Conservation (phyloP, 2,888 invertebrate genomes). For the Diabrotica balteata region DNA sequence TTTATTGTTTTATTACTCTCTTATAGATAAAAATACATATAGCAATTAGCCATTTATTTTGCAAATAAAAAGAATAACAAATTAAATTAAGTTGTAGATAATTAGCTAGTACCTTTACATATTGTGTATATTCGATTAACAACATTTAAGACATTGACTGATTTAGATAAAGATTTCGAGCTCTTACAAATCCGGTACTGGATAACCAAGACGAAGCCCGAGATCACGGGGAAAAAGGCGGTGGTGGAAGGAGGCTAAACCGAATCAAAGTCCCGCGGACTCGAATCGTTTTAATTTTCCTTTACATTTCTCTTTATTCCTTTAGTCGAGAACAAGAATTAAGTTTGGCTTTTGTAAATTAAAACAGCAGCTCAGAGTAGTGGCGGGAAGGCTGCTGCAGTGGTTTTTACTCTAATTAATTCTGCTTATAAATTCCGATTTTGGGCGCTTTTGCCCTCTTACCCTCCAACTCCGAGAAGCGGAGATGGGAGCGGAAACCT, state of each 20-base stretch:
- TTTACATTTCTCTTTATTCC: conserved; percentile 64
- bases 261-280: conserved; percentile 60
- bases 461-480: conserved; percentile 18
- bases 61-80: too few relatives aligned
- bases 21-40: too few relatives aligned
- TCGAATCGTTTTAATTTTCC: conserved; percentile 65
- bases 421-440: conserved; percentile 65
- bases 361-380: conserved; percentile 61
- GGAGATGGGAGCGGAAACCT: conserved; percentile 1
- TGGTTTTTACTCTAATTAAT: conserved; percentile 65
- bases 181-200: neutral
- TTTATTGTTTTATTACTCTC: too few relatives aligned
- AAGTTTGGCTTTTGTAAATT: conserved; percentile 66
- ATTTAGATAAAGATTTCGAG: too few relatives aligned
- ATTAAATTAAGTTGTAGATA: too few relatives aligned
- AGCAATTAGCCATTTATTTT: too few relatives aligned
- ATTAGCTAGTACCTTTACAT: too few relatives aligned
- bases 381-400: conserved; percentile 59
- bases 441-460: conserved; percentile 42
- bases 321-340: conserved; percentile 64
- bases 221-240: conserved; percentile 46
- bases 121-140: too few relatives aligned
- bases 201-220: conserved; percentile 14
- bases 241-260: conserved; percentile 53
- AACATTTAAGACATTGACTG: too few relatives aligned